These are phyloP conservation scores for Frankliniella intonsa DNA, from an alignment of 2,888 invertebrate genomes.

Conservation along the genomic window DNA sequence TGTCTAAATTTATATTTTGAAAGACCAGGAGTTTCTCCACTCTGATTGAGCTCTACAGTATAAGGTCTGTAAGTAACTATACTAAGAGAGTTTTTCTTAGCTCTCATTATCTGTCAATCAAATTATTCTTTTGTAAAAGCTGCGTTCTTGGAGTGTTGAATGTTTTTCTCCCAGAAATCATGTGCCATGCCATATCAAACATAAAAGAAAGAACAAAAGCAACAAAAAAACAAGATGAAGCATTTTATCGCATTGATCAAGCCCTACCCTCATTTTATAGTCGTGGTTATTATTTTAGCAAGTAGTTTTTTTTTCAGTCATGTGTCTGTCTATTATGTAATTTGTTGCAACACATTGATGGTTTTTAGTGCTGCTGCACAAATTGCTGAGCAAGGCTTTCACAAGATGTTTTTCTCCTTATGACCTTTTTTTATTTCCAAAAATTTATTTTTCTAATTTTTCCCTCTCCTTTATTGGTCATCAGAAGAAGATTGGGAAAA, in stretches of 20 bases:
- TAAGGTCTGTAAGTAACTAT: background rate
- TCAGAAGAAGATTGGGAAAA: conserved; percentile 91
- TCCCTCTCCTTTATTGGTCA: conserved; percentile 35
- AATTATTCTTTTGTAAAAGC: too few relatives aligned
- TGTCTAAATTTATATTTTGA: background rate
- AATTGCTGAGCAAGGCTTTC: conserved; percentile 38
- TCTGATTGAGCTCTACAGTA: too few relatives aligned
- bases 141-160: too few relatives aligned
- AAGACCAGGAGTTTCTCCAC: background rate
- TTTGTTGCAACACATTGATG: background rate
- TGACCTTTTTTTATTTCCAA: conserved; percentile 36
- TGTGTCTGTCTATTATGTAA: background rate
- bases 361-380: background rate
- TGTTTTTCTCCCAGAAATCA: too few relatives aligned
- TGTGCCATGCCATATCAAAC: background rate
- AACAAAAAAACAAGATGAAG: too few relatives aligned
- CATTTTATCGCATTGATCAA: too few relatives aligned
- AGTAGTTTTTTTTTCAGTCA: background rate
- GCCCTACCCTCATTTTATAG: background rate
- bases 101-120: too few relatives aligned
- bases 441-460: conserved; percentile 38
- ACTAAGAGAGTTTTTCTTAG: too few relatives aligned
- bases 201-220: background rate
- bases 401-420: conserved; percentile 40
- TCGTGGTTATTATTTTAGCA: background rate